A percentile compares a stretch with the other conserved stretches of the same genome.
phyloP scores from a whole-genome alignment of 2,888 invertebrate species.

The Philonicus albiceps region DNA sequence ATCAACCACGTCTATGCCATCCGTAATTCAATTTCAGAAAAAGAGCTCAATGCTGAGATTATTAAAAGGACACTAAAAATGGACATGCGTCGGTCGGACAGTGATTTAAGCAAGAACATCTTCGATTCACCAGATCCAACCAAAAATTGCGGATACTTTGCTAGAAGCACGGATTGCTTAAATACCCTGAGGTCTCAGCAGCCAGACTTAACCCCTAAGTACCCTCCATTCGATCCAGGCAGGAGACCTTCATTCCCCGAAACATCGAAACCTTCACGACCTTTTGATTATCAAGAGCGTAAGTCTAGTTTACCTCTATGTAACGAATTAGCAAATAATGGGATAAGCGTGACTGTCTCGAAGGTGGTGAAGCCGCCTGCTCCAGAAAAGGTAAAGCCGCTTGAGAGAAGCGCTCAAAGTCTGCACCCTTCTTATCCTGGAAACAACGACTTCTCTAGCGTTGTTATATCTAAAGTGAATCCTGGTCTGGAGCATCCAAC shows the following conservation, averaged over 20 bases:
- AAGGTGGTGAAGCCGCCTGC: conserved; percentile 30
- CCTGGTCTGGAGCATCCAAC: background rate
- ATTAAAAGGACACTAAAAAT: conserved; percentile 60
- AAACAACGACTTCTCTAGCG: conserved; percentile 7
- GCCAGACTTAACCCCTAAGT: background rate
- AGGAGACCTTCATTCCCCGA: conserved; percentile 36
- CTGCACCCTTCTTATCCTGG: background rate
- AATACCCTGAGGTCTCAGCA: background rate
- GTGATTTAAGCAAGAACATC: conserved; percentile 45
- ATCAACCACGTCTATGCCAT: conserved; percentile 58
- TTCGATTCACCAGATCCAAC: conserved; percentile 37
- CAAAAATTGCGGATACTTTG: conserved; percentile 29
- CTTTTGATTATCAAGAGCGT: conserved; percentile 30
- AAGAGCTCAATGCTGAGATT: conserved; percentile 60
- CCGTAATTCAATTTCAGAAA: conserved; percentile 58
- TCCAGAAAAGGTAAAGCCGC: background rate
- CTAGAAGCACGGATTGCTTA: conserved; percentile 28
- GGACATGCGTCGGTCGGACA: conserved; percentile 45
- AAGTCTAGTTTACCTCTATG: conserved; percentile 33
- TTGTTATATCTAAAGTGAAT: conserved; percentile 44
- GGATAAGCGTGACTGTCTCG: conserved; percentile 47
- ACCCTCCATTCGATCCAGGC: background rate
- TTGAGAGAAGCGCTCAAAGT: background rate
- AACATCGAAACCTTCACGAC: conserved; percentile 23
- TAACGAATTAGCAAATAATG: conserved; percentile 44